Conservation (phyloP, 2,797 vertebrate species). For the Sorex maritimensis region DNA sequence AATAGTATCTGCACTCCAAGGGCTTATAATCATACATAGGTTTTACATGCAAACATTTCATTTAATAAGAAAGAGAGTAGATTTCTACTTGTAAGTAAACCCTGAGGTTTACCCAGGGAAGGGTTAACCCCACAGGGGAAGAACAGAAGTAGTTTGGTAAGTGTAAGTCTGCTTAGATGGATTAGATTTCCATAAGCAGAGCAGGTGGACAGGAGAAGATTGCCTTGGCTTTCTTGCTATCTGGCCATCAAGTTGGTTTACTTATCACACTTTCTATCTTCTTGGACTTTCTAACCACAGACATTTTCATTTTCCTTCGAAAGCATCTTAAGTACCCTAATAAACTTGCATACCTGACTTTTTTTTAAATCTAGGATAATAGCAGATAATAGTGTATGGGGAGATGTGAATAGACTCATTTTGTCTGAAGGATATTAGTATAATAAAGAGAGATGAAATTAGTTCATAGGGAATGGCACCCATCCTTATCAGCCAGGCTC, state of each 20-base stretch:
- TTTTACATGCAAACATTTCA: conserved; percentile 28
- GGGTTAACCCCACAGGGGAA: background rate
- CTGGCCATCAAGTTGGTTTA: conserved; percentile 21
- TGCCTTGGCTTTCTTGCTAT: background rate
- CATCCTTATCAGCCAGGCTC: background rate
- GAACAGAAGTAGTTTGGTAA: background rate
- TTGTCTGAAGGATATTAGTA: conserved; percentile 63
- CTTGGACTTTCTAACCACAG: background rate
- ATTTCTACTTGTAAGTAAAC: background rate
- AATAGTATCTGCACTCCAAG: conserved; percentile 11
- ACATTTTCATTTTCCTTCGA: background rate
- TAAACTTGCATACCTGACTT: conserved; percentile 2
- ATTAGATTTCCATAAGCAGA: background rate
- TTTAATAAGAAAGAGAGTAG: conserved; percentile 11
- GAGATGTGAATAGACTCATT: conserved; percentile 20
- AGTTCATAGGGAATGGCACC: background rate
- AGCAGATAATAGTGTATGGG: conserved; percentile 11
- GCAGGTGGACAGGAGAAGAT: background rate
- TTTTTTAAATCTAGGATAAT: background rate
- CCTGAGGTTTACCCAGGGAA: background rate
- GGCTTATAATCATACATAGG: background rate
- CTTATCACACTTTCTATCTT: conserved; percentile 40
- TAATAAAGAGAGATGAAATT: conserved; percentile 50
- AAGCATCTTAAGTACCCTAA: conserved; percentile 8
- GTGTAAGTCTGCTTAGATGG: background rate